phyloP scores from a whole-genome alignment of 2,888 invertebrate genomes.

The Therioaphis trifolii region DNA sequence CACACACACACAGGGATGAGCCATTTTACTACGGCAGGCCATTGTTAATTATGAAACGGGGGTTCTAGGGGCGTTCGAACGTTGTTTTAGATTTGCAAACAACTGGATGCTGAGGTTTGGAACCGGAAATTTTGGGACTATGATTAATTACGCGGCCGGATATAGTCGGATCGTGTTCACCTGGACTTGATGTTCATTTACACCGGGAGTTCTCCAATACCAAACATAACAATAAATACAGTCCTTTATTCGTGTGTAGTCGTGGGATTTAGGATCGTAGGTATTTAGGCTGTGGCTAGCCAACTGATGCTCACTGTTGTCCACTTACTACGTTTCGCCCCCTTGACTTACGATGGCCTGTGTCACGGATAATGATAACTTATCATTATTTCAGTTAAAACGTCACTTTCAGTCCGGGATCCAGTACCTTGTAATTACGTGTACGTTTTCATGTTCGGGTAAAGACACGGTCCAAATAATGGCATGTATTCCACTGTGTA shows the following conservation, averaged over 20 bases:
- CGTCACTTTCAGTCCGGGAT: conserved; percentile 24
- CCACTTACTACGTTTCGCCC: neutral
- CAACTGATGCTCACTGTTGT: too few species aligned
- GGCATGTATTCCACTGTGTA: neutral
- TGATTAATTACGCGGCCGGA: conserved; percentile 53
- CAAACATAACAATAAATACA: conserved; percentile 17
- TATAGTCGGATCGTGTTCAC: conserved; percentile 45
- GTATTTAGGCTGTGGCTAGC: too few species aligned
- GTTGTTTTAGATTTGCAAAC: conserved; percentile 31
- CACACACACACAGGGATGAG: neutral
- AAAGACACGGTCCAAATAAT: neutral
- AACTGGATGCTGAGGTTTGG: neutral
- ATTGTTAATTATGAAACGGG: conserved; percentile 43
- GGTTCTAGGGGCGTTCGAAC: neutral
- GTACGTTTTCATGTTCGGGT: neutral
- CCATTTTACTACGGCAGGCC: neutral
- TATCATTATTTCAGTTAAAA: conserved; percentile 44
- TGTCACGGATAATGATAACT: conserved; percentile 32
- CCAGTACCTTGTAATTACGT: conserved; percentile 21
- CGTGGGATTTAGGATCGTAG: conserved; percentile 14
- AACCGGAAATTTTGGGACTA: conserved; percentile 46
- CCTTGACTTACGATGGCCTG: conserved; percentile 9
- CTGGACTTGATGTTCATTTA: conserved; percentile 37
- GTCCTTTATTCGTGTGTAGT: neutral
- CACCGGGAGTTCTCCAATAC: conserved; percentile 12